Evolutionary conservation across 2,113 vertebrate genomes (phyloP), one percentile per base, ranked within the genome.

Genomic region (Promerops cafer): DNA sequence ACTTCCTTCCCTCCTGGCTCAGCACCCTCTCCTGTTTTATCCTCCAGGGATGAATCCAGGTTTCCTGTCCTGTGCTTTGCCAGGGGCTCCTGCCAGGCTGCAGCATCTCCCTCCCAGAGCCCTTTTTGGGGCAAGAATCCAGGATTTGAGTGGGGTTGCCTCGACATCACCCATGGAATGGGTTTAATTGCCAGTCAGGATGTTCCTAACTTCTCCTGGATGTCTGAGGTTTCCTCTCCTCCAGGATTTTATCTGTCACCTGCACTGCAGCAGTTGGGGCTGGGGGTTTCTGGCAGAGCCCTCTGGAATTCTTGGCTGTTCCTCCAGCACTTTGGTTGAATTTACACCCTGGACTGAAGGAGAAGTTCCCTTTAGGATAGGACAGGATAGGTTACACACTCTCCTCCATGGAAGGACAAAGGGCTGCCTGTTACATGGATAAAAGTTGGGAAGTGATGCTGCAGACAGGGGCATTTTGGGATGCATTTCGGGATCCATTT

Each of bases 161-260:
- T 82, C 28, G 11, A 1, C 39, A 10, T 63, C 52, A 7, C 60
- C 39, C 18, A 0, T 27, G n/a, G 81, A 37, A 47, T 70, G 87
- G 72, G 84, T 94, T 95, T 90, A 69, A 92, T 82, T 94, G 52
- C 84, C 80, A 16, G 72, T 61, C 85, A 72, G 80, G 95, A 76
- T 78, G 71, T 83, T 71, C 35, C 78, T 37, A 28, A 60, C 68
- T 60, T 90, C 88, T 94, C 86, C 68, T 72, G 31, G 28, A 16
- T 96, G 85, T 79, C 85, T 84, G 53, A 30, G 26, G 31, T 91
- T 95, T 89, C 72, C 71, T 87, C 64, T 65, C 57, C 76, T 39
- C 31, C 5, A 69, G 80, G 92, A 90, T 95, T 74, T 83, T 77
- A 35, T 64, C 66, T 59, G 78, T 75, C 71, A 78, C 94, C 94